Evolutionary conservation across 2,113 vertebrate species (phyloP), one percentile per base, ranked within the genome.

Genomic region (Cromileptes altivelis): DNA sequence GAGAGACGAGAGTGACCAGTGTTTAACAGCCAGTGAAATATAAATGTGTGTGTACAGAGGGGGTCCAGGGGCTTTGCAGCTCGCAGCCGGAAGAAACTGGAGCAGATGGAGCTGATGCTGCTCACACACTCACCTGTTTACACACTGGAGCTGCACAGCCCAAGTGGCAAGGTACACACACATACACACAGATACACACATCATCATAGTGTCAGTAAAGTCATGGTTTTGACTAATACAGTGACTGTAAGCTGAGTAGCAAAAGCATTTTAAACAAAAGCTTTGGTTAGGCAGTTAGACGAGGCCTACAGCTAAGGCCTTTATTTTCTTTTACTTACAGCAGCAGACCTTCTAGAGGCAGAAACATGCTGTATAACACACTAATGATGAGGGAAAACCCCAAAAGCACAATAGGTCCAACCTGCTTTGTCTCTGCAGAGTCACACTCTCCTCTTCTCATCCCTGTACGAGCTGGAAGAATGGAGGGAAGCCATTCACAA

Each of bases 121-220:
- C 75, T 95, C 71, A 94, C 89, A 33, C 87, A 87, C 69, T 87
- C 89, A 0, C 91, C 94, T 18, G 70, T 76, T 27, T 91, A 92
- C 56, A 88, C 85, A 10, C 92, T 96, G 78, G 94, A 95, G 52
- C 88, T 96, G 69, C 94, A 96, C 60, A 96, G 95, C 73, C 84
- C 91, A 53, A 95, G 85, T 74, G 88, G 87, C 40, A 96, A 95
- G 90, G 95, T 94, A 58, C 25, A 62, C 57, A 49, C 33, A 42
- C 62, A 25, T 10, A 27, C 27, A 27, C 27, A 27, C 27, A 27
- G 27, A 27, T 27, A 58, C 17, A 68, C 17, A 58, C 45, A 19
- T 60, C 2, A 2, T 8, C 1, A 30, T 45, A 21, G 6, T 5
- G 25, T 19, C 42, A 58, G 17, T 7, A 6, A 6, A 30, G 4